phyloP scores from a whole-genome alignment of 2,888 invertebrate genomes.

The Pediacus dermestoides region DNA sequence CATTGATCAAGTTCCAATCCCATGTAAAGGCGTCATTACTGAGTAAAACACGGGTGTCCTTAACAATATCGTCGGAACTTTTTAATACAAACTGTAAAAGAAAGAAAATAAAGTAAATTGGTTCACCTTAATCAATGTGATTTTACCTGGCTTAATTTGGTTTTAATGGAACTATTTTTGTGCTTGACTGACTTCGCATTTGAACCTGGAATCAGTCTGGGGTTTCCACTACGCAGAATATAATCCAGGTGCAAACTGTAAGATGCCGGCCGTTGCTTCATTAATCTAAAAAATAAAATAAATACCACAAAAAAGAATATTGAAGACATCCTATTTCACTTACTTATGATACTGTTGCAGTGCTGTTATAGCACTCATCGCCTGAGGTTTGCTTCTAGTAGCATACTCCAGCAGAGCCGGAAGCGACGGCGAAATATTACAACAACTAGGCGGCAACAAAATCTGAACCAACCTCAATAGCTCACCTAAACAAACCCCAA shows the following conservation, averaged over 20 bases:
- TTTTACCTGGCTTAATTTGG: slow-evolving; percentile 43
- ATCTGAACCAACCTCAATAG: slow-evolving; percentile 82
- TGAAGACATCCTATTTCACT: slow-evolving; percentile 8
- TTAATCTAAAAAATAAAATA: slow-evolving; percentile 51
- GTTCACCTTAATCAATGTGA: neutral
- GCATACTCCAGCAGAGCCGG: slow-evolving; percentile 80
- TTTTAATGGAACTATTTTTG: slow-evolving; percentile 37
- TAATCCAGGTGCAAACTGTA: slow-evolving; percentile 81
- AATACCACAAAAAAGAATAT: slow-evolving; percentile 6
- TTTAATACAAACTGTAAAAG: slow-evolving; percentile 42
- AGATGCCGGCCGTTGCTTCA: slow-evolving; percentile 76
- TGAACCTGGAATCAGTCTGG: slow-evolving; percentile 38
- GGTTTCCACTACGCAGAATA: slow-evolving; percentile 56
- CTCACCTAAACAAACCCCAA: slow-evolving; percentile 58
- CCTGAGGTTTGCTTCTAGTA: slow-evolving; percentile 73
- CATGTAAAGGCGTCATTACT: slow-evolving; percentile 79
- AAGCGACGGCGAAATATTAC: slow-evolving; percentile 77
- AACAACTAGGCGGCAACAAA: slow-evolving; percentile 82
- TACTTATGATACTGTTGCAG: slow-evolving; percentile 70
- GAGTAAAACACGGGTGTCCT: slow-evolving; percentile 76
- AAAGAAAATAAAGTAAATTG: slow-evolving; percentile 8
- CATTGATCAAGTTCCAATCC: slow-evolving; percentile 90
- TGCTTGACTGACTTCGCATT: slow-evolving; percentile 30
- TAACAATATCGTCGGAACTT: slow-evolving; percentile 60
- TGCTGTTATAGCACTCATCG: slow-evolving; percentile 77